Percentiles rank a stretch among this genome's conserved stretches.
Conservation (phyloP, 2,113 vertebrate species). For the Oncorhynchus clarkii region DNA sequence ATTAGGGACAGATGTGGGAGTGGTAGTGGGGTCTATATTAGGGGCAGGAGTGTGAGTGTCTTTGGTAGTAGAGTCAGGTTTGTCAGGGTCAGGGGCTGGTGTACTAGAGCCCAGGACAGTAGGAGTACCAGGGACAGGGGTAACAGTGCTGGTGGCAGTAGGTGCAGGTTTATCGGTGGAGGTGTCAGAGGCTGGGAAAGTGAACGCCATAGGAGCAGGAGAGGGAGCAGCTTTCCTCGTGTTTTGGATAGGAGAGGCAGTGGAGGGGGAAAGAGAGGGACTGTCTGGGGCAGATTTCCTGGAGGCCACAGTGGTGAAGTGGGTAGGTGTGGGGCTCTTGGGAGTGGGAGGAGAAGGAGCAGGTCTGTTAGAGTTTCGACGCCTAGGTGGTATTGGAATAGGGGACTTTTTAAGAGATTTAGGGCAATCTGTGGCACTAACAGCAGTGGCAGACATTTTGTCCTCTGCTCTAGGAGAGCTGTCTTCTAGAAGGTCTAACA, state of each 20-base stretch:
- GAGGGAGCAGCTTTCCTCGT: conserved; percentile 47
- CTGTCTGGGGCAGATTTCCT: background rate
- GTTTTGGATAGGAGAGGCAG: background rate
- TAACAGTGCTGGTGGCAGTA: conserved; percentile 42
- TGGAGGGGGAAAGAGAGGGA: background rate
- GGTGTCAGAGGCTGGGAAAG: conserved; percentile 47
- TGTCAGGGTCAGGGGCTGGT: background rate
- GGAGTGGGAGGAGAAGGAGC: conserved; percentile 41
- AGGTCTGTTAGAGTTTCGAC: conserved; percentile 66
- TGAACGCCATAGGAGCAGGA: conserved; percentile 8
- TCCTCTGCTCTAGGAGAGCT: conserved; percentile 60
- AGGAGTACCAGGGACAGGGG: conserved; percentile 28
- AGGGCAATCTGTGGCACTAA: conserved; percentile 68
- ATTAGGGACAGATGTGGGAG: too few relatives aligned
- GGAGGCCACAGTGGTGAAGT: conserved; percentile 12
- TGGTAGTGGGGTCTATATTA: background rate
- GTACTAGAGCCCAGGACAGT: background rate
- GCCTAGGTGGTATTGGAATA: conserved; percentile 63
- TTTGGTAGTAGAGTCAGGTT: conserved; percentile 18
- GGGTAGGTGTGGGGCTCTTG: conserved; percentile 61
- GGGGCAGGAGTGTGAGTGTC: background rate
- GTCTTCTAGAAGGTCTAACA: conserved; percentile 86
- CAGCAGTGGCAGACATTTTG: conserved; percentile 68
- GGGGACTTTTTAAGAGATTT: conserved; percentile 59
- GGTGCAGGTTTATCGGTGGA: conserved; percentile 51